These are phyloP conservation scores for Mus minutoides DNA, from an alignment of 2,797 vertebrate genomes.

Conservation along the genomic window DNA sequence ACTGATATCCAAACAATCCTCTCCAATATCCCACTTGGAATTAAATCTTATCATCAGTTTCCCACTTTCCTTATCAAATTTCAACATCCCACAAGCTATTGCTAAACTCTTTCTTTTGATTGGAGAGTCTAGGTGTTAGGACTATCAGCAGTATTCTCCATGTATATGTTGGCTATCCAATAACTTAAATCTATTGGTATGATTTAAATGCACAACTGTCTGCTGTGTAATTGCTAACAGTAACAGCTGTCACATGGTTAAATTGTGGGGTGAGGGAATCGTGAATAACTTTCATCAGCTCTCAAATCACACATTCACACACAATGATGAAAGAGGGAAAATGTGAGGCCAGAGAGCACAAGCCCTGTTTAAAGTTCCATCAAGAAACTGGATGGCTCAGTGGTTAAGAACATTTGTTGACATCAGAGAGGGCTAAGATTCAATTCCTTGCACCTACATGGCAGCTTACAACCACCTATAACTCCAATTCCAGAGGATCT, in stretches of 20 bases:
- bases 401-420: not conserved
- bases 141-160: not conserved
- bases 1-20: not conserved
- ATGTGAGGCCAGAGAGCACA: not conserved
- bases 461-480: not conserved
- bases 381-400: not conserved
- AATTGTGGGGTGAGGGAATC: not conserved
- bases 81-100: not conserved
- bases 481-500: not conserved
- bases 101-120: not conserved
- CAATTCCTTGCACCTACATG: not conserved
- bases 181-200: conserved; percentile 5
- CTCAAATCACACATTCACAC: not conserved
- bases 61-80: not conserved
- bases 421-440: not conserved
- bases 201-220: not conserved
- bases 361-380: not conserved
- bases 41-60: not conserved
- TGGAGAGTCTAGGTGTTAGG: not conserved
- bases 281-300: not conserved
- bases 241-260: not conserved
- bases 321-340: not conserved
- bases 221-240: not conserved
- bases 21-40: not conserved
- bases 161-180: not conserved